Evolutionary conservation across 2,888 invertebrate species (phyloP), one percentile per base, ranked within the genome.

Genomic region (Euphydryas editha): DNA sequence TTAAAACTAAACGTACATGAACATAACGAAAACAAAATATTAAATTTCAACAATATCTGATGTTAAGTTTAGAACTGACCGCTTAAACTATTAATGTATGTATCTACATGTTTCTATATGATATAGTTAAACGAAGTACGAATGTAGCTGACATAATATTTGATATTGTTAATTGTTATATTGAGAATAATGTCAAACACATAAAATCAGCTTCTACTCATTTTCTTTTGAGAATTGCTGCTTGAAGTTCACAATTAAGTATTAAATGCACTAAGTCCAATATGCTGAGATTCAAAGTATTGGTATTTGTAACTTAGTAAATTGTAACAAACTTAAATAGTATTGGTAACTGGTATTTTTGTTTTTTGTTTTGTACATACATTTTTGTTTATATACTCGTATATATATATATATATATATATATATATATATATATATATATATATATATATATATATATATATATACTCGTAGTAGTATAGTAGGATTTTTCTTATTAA

Each of bases 101-200:
- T 49, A 42, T 15, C 15, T 37, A 37, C 4, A 42, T n/a, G 15
- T 15, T 15, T 11, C 8, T 7, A 11, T n/a, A 44, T n/a, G 5
- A 10, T 11, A 11, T n/a, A 44, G 42, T 44, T 44, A 44, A 62
- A 20, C 46, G 56, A 55, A 62, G 54, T 18, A 18, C 11, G 21
- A 57, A 57, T 10, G 37, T 56, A 57, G 47, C 56, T 47, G 56
- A 39, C 56, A 30, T 54, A 42, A 44, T 62, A 47, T 47, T 62
- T 62, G 56, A 56, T 62, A 37, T 62, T 56, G 37, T 62, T 46
- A 17, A n/a, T 2, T 44, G 42, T 44, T 6, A n/a, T 3, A 54
- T 46, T 56, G 36, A 57, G 56, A 56, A 62, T 57, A 56, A 47
- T 57, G 62, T 57, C 62, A 62, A 57, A 62, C 46, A 36, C 62